Evolutionary conservation across 2,888 invertebrate species (phyloP).

Genomic region (Xestia rhomboidea): DNA sequence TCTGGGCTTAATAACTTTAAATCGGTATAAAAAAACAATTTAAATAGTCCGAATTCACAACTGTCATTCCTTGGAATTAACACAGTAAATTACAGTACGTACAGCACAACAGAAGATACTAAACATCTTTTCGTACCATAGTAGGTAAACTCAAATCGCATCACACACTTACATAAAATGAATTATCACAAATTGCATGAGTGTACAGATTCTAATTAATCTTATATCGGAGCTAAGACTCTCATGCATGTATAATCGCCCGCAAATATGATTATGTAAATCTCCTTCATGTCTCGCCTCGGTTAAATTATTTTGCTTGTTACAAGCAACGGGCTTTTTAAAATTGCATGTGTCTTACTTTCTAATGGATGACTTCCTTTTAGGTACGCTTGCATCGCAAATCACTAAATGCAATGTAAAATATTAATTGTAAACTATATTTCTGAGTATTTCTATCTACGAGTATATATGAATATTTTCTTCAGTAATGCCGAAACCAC

Average conservation of each 20-base stretch:
- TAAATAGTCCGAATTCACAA: neutral
- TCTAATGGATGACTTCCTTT: neutral
- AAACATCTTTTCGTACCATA: neutral
- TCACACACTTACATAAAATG: neutral
- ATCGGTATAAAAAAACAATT: neutral
- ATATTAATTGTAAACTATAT: no score
- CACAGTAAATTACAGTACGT: neutral
- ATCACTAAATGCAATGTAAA: neutral
- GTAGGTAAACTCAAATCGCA: neutral
- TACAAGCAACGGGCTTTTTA: constrained; percentile 1
- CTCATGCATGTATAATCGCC: constrained; percentile 62
- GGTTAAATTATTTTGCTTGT: constrained; percentile 46
- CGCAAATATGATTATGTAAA: constrained; percentile 62
- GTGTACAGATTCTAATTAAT: constrained; percentile 32
- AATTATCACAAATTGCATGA: constrained; percentile 5
- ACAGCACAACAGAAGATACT: neutral
- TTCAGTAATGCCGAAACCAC: no score
- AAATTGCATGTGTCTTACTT: neutral
- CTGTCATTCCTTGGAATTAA: neutral
- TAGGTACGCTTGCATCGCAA: neutral
- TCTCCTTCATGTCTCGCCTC: constrained; percentile 35
- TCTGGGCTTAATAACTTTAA: no score
- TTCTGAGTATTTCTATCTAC: no score
- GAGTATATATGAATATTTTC: no score
- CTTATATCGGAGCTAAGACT: constrained; percentile 31